phyloP scores from a whole-genome alignment of 2,113 vertebrate species.

The Megaceryle maxima region DNA sequence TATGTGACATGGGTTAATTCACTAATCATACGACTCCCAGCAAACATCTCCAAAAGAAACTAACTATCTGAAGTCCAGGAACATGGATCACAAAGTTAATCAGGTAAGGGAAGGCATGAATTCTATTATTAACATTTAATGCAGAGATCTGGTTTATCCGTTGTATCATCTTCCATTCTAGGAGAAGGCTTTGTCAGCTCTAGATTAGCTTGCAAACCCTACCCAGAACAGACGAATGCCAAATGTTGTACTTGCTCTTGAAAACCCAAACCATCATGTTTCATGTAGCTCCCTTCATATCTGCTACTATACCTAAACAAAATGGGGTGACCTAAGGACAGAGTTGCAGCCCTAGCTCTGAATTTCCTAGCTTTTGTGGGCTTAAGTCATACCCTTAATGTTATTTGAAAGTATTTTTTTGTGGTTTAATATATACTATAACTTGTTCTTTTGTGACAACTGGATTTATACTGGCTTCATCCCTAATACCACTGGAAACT shows the following conservation, averaged over 20 bases:
- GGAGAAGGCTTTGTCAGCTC: neutral
- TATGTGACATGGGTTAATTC: neutral
- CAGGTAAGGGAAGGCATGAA: neutral
- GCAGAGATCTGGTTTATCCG: neutral
- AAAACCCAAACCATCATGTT: neutral
- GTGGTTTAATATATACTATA: constrained; percentile 81
- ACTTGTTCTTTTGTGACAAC: constrained; percentile 82
- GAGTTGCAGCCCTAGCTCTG: constrained; percentile 58
- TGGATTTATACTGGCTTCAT: constrained; percentile 80
- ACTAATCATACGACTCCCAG: neutral
- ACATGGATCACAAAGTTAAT: neutral
- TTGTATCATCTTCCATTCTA: neutral
- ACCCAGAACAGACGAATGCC: neutral
- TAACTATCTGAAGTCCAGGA: neutral
- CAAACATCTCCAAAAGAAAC: neutral
- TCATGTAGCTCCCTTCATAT: neutral
- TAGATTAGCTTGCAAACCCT: neutral
- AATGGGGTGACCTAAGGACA: constrained; percentile 78
- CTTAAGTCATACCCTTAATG: constrained; percentile 74
- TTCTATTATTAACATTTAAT: neutral
- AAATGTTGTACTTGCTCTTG: neutral
- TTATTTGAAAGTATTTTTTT: constrained; percentile 78
- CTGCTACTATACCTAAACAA: constrained; percentile 63
- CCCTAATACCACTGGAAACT: constrained; percentile 83
- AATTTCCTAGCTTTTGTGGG: constrained; percentile 75